These are phyloP conservation scores for Lymantria dispar DNA, from an alignment of 2,888 invertebrate species.

Conservation along the genomic window DNA sequence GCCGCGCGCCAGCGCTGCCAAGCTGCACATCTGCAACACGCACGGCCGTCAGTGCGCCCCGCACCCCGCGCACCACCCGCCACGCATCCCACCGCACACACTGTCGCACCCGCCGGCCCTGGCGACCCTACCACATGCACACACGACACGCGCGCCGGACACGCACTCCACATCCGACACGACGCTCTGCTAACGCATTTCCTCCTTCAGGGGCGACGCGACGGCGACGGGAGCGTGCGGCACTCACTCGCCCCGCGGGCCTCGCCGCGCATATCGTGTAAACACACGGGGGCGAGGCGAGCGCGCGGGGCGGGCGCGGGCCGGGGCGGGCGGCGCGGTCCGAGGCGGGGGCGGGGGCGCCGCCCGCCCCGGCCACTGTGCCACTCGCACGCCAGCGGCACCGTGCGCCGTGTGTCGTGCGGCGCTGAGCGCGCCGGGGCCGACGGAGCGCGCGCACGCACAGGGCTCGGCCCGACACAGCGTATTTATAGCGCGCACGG, in stretches of 20 bases:
- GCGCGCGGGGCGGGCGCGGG: conserved; percentile 55
- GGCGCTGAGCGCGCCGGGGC: too few species aligned
- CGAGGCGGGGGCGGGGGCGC: conserved; percentile 53
- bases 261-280: background rate
- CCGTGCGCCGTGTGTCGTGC: too few species aligned
- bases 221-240: background rate
- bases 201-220: background rate
- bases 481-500: too few species aligned
- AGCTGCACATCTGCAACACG: conserved; percentile 74
- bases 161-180: background rate
- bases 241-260: background rate
- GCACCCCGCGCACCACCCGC: background rate
- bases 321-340: conserved; percentile 60
- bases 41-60: background rate
- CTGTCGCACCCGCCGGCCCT: background rate
- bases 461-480: too few species aligned
- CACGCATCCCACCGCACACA: background rate
- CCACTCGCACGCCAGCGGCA: too few species aligned
- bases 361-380: background rate
- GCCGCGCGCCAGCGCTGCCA: conserved; percentile 78
- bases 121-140: too few species aligned
- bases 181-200: background rate
- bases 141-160: too few species aligned
- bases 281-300: conserved; percentile 44
- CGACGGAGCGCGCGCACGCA: too few species aligned